These are phyloP conservation scores for Campoplex capitator DNA, from an alignment of 2,888 invertebrate genomes.

Conservation along the genomic window DNA sequence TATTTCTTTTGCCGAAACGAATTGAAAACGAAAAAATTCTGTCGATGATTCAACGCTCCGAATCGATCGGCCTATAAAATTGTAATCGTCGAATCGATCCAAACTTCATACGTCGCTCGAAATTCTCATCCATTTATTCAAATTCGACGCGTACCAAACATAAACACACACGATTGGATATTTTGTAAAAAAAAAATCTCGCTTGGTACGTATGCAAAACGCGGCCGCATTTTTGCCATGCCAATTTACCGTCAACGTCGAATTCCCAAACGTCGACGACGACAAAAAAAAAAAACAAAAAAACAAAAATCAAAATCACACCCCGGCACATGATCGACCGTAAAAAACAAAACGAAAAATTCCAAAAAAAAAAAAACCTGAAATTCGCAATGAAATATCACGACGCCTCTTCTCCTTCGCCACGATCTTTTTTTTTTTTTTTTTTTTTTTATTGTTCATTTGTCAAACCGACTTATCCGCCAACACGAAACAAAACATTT, in stretches of 20 bases:
- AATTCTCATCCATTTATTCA: constrained; percentile 41
- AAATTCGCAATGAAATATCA: constrained; percentile 30
- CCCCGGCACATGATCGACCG: constrained; percentile 79
- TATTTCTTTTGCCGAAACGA: constrained; percentile 27
- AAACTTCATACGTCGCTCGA: constrained; percentile 54
- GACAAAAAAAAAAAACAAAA: constrained; percentile 21
- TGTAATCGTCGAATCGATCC: constrained; percentile 59
- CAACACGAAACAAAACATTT: constrained; percentile 48
- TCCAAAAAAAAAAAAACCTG: constrained; percentile 53
- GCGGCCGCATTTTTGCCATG: constrained; percentile 80
- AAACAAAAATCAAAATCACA: constrained; percentile 66
- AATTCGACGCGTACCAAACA: constrained; percentile 63
- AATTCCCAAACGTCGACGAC: constrained; percentile 63
- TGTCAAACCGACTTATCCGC: constrained; percentile 38
- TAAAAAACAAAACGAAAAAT: constrained; percentile 70
- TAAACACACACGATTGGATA: constrained; percentile 71
- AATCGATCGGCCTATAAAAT: constrained; percentile 41
- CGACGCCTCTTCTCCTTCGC: constrained; percentile 15
- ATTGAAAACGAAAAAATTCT: constrained; percentile 49
- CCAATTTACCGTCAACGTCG: constrained; percentile 72
- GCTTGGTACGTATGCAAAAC: constrained; percentile 81
- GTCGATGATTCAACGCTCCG: constrained; percentile 60
- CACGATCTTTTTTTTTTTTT: not conserved
- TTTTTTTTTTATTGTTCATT: constrained; percentile 32
- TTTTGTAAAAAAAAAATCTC: constrained; percentile 75